Conservation (phyloP, 2,888 invertebrate genomes). For the Lepas anatifera region DNA sequence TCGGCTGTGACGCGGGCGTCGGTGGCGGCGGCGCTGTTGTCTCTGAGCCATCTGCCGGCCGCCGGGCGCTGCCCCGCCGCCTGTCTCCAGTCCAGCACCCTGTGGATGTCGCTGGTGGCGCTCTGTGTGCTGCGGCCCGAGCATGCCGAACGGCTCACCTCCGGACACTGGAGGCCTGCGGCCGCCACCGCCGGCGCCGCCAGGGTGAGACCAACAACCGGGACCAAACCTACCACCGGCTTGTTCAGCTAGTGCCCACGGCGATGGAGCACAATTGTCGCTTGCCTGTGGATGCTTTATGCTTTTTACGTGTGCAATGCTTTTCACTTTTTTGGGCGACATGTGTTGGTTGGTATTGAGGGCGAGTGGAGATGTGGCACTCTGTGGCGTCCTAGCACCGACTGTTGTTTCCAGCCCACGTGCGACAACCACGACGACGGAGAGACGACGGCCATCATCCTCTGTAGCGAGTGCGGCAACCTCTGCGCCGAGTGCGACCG, state of each 20-base stretch:
- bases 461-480: slow-evolving; percentile 81
- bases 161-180: slow-evolving; percentile 54
- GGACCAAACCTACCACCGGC: too few species aligned
- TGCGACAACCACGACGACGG: slow-evolving; percentile 97
- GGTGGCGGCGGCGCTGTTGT: slow-evolving; percentile 71
- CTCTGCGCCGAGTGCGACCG: slow-evolving; percentile 93
- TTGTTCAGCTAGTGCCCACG: too few species aligned
- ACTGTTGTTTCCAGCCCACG: slow-evolving; percentile 48
- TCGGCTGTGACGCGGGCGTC: slow-evolving; percentile 73
- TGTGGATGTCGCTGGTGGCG: slow-evolving; percentile 88
- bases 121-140: slow-evolving; percentile 84
- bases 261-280: too few species aligned
- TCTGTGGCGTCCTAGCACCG: too few species aligned
- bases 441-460: slow-evolving; percentile 78
- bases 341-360: too few species aligned
- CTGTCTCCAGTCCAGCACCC: slow-evolving; percentile 67
- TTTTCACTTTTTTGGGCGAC: too few species aligned
- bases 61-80: slow-evolving; percentile 56
- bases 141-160: slow-evolving; percentile 68
- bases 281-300: too few species aligned
- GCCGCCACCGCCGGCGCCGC: slow-evolving; percentile 38
- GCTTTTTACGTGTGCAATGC: too few species aligned
- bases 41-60: slow-evolving; percentile 68
- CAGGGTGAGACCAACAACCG: slow-evolving; percentile 14
- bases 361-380: too few species aligned